Evolutionary conservation across 2,797 vertebrate species (phyloP).

Genomic region (Halcyon badia): DNA sequence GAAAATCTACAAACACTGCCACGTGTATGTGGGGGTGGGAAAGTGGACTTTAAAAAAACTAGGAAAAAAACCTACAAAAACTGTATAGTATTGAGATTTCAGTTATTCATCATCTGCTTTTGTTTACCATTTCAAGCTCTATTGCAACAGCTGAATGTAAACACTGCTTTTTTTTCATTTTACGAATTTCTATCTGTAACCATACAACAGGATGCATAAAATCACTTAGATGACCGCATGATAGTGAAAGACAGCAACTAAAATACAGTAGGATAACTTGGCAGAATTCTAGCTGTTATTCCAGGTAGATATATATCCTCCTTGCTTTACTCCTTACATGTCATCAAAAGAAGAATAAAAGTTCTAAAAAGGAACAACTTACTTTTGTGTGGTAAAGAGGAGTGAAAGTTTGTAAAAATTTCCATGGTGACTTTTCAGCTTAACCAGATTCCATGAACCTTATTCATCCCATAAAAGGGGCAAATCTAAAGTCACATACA

Average conservation of each 20-base stretch:
- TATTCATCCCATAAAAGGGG: constrained; percentile 38
- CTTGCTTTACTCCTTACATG: background rate
- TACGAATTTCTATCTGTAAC: background rate
- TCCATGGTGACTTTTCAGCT: constrained; percentile 43
- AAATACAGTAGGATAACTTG: constrained; percentile 18
- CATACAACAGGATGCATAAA: constrained; percentile 16
- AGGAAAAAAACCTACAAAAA: background rate
- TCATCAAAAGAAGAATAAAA: constrained; percentile 9
- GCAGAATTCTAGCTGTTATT: constrained; percentile 37
- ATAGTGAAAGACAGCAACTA: constrained; percentile 13
- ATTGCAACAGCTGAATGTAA: background rate
- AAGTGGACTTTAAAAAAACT: background rate
- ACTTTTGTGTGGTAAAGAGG: background rate
- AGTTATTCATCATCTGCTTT: background rate
- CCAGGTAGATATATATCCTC: constrained; percentile 7
- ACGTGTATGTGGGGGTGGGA: background rate
- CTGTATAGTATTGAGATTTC: background rate
- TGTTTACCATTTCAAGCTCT: constrained; percentile 3
- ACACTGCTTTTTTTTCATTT: background rate
- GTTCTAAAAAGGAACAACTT: background rate
- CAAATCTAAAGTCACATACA: constrained; percentile 14
- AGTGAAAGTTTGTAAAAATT: constrained; percentile 46
- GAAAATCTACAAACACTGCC: constrained; percentile 41
- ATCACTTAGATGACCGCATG: background rate
- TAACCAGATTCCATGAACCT: constrained; percentile 27